phyloP scores from a whole-genome alignment of 2,113 vertebrate genomes.

The Ondatra zibethicus region DNA sequence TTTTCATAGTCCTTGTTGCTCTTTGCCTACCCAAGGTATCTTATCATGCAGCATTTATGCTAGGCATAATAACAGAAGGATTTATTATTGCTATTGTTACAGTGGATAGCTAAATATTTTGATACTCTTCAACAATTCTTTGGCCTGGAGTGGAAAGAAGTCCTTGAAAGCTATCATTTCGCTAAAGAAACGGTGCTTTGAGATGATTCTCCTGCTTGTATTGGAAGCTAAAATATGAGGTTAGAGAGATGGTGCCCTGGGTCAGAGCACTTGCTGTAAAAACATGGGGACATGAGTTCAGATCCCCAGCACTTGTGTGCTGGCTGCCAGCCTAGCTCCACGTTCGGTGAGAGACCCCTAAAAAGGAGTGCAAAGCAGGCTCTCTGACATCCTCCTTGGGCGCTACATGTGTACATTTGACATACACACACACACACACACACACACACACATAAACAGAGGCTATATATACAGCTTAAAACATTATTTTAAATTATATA shows the following conservation, averaged over 20 bases:
- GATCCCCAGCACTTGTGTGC: background rate
- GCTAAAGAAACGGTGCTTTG: constrained; percentile 4
- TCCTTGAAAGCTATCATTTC: background rate
- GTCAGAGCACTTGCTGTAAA: background rate
- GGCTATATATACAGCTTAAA: background rate
- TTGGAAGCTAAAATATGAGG: background rate
- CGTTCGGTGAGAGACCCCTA: background rate
- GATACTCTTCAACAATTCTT: background rate
- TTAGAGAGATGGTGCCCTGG: background rate
- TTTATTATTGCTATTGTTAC: background rate
- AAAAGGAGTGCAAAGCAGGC: background rate
- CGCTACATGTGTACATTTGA: background rate
- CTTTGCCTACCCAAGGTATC: background rate
- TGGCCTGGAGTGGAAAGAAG: constrained; percentile 32
- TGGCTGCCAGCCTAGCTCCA: background rate
- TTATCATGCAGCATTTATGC: background rate
- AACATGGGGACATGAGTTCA: background rate
- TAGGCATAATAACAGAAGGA: background rate
- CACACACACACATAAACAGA: background rate
- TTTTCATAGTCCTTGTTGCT: background rate
- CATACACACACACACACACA: background rate
- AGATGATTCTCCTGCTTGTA: background rate
- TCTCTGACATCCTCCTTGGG: background rate
- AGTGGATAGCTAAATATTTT: background rate
- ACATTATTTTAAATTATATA: background rate